Evolutionary conservation across 2,888 invertebrate genomes (phyloP).

Genomic region (Prosapia bicincta): DNA sequence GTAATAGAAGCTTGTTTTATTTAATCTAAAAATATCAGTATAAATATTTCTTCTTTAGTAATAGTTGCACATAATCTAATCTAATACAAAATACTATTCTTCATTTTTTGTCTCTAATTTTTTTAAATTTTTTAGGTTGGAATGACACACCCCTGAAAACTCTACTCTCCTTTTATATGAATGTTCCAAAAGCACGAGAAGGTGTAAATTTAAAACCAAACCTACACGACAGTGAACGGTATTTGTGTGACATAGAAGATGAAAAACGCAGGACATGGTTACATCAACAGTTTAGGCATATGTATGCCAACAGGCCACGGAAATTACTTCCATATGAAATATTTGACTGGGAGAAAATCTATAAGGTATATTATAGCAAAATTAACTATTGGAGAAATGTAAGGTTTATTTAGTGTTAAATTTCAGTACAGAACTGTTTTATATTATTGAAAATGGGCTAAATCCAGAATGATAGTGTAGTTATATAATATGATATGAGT

Average conservation of each 20-base stretch:
- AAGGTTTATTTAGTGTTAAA: too few relatives aligned
- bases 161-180: conserved; percentile 70
- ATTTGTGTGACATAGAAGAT: conserved; percentile 65
- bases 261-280: conserved; percentile 64
- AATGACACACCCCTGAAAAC: conserved; percentile 74
- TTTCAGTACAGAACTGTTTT: too few relatives aligned
- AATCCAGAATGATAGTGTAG: too few relatives aligned
- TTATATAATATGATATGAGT: too few relatives aligned
- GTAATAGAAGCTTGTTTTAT: too few relatives aligned
- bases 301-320: conserved; percentile 59
- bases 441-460: too few relatives aligned
- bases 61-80: too few relatives aligned
- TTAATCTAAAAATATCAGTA: too few relatives aligned
- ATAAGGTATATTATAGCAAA: conserved; percentile 59
- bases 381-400: too few relatives aligned
- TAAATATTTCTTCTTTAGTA: too few relatives aligned
- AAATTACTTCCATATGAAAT: conserved; percentile 58
- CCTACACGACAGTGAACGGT: conserved; percentile 56
- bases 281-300: conserved; percentile 63
- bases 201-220: conserved; percentile 69
- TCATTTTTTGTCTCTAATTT: too few relatives aligned
- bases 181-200: conserved; percentile 59
- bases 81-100: too few relatives aligned
- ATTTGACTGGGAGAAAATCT: conserved; percentile 79
- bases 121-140: conserved; percentile 53